These are phyloP conservation scores for Clarias platycephalus DNA, from an alignment of 2,797 vertebrate genomes.

Conservation along the genomic window DNA sequence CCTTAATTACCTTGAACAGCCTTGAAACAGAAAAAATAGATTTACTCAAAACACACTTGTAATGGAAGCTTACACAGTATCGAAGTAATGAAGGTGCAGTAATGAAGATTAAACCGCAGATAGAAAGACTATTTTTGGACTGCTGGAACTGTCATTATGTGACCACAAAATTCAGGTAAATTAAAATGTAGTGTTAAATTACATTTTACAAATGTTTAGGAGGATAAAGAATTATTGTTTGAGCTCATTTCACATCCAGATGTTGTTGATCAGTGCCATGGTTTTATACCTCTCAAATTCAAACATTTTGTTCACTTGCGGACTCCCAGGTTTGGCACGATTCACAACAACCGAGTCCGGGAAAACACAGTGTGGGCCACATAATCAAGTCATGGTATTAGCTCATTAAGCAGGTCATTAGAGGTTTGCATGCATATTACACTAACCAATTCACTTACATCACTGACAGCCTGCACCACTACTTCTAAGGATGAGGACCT, in stretches of 20 bases:
- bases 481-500: constrained; percentile 69
- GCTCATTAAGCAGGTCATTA: background rate
- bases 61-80: background rate
- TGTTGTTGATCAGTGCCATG: background rate
- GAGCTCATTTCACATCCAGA: background rate
- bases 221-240: background rate
- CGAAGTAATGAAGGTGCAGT: background rate
- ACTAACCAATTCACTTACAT: constrained; percentile 73
- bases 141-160: background rate
- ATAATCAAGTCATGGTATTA: background rate
- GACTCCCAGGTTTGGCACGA: constrained; percentile 70
- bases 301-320: constrained; percentile 74
- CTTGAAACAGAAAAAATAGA: background rate
- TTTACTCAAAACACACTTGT: background rate
- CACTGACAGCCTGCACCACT: constrained; percentile 72
- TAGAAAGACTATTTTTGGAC: background rate
- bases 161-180: background rate
- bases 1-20: background rate
- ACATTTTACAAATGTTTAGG: too few species aligned
- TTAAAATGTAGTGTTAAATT: background rate
- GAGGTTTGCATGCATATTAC: background rate
- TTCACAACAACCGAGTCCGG: constrained; percentile 84
- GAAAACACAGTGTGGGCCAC: constrained; percentile 14
- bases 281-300: constrained; percentile 83
- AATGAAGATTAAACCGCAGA: background rate